A percentile compares a stretch with the other conserved stretches of the same genome.
Conservation (phyloP, 2,113 vertebrate genomes). For the Muntiacus reevesi region DNA sequence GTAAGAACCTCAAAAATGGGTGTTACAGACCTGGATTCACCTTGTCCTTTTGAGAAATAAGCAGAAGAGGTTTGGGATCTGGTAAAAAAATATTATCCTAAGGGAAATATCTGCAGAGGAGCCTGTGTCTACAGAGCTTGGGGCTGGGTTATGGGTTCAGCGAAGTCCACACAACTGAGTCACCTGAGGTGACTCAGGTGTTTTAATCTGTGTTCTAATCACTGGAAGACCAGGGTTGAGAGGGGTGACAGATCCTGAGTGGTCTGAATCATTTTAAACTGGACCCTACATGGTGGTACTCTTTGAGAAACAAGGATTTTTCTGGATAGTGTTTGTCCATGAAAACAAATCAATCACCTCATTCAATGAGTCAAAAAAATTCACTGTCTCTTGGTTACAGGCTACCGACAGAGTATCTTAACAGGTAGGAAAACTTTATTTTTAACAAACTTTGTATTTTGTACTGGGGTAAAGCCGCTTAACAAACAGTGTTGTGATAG, state of each 20-base stretch:
- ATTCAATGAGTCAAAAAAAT: background rate
- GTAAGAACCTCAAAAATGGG: background rate
- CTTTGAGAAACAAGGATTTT: background rate
- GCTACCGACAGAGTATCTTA: background rate
- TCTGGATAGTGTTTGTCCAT: background rate
- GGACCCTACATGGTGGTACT: background rate
- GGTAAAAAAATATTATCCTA: background rate
- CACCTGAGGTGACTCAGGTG: background rate
- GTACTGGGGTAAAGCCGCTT: background rate
- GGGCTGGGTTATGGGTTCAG: background rate
- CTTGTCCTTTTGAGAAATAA: background rate
- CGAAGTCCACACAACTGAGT: background rate
- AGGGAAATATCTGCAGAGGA: background rate
- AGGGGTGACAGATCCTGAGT: background rate
- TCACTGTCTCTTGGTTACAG: background rate
- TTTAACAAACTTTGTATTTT: background rate
- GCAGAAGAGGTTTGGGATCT: background rate
- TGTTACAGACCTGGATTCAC: background rate
- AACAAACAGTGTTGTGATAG: background rate
- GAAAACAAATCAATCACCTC: background rate
- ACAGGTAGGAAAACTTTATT: background rate
- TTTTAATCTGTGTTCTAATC: background rate
- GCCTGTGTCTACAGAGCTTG: background rate
- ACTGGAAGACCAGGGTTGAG: background rate
- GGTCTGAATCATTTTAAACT: background rate